Evolutionary conservation across 2,797 vertebrate species (phyloP).

Genomic region (Esox masquinongy): DNA sequence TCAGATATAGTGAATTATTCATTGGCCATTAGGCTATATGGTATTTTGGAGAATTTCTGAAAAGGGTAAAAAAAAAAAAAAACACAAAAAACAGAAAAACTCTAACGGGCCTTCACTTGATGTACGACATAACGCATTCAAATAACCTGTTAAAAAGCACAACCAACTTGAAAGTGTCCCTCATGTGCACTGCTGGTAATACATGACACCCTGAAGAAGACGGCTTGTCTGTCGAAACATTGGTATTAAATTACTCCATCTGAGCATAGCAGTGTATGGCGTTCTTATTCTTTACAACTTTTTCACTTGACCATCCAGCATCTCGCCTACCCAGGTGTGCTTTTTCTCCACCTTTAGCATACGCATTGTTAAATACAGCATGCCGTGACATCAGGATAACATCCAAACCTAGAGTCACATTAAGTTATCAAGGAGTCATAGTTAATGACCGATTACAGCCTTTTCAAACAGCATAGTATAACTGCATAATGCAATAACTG

Average conservation of each 20-base stretch:
- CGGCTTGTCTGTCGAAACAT: too few species aligned
- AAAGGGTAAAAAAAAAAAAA: too few species aligned
- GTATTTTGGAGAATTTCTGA: too few species aligned
- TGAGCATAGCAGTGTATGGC: not conserved
- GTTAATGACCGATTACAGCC: not conserved
- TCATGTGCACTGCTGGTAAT: not conserved
- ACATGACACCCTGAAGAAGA: not conserved
- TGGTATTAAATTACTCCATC: too few species aligned
- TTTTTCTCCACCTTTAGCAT: not conserved
- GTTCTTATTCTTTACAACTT: not conserved
- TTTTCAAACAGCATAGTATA: not conserved
- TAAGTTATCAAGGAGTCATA: not conserved
- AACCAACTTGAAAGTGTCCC: not conserved
- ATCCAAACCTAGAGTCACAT: not conserved
- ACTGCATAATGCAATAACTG: not conserved
- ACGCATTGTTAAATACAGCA: not conserved
- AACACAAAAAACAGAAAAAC: too few species aligned
- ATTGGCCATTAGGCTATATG: too few species aligned
- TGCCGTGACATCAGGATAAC: not conserved
- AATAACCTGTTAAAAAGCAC: too few species aligned
- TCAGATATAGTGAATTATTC: not conserved
- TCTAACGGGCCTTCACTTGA: too few species aligned
- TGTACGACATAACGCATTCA: too few species aligned
- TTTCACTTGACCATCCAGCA: too few species aligned
- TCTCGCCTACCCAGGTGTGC: too few species aligned